These are phyloP conservation scores for Metopolophium dirhodum DNA, from an alignment of 1,140 invertebrate genomes.

Conservation along the genomic window DNA sequence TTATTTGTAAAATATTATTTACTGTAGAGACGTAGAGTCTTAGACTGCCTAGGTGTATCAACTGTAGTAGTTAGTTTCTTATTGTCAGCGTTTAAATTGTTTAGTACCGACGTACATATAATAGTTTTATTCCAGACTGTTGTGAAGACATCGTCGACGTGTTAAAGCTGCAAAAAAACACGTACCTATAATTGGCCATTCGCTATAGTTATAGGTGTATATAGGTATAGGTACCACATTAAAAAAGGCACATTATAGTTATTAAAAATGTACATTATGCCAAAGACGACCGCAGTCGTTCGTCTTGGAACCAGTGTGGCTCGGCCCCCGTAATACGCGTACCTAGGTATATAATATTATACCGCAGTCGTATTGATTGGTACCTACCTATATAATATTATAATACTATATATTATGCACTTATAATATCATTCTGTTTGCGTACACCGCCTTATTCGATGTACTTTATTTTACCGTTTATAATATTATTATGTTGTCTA, in stretches of 20 bases:
- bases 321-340: neutral
- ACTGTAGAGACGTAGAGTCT: neutral
- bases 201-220: neutral
- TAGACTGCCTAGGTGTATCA: neutral
- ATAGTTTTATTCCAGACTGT: neutral
- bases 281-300: neutral
- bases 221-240: too few relatives aligned
- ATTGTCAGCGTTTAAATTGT: neutral
- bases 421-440: neutral
- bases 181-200: neutral
- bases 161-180: neutral
- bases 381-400: neutral
- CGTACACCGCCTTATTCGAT: conserved; percentile 3
- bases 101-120: too few relatives aligned
- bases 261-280: neutral
- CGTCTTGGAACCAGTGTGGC: neutral
- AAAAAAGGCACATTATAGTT: neutral
- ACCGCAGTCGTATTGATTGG: neutral
- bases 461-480: neutral
- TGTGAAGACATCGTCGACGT: neutral
- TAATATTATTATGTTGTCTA: neutral
- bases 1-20: neutral
- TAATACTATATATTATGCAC: neutral
- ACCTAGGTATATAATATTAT: neutral
- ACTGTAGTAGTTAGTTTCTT: neutral